These are phyloP conservation scores for Rhinoderma darwinii DNA, from an alignment of 2,113 vertebrate genomes.

Conservation along the genomic window DNA sequence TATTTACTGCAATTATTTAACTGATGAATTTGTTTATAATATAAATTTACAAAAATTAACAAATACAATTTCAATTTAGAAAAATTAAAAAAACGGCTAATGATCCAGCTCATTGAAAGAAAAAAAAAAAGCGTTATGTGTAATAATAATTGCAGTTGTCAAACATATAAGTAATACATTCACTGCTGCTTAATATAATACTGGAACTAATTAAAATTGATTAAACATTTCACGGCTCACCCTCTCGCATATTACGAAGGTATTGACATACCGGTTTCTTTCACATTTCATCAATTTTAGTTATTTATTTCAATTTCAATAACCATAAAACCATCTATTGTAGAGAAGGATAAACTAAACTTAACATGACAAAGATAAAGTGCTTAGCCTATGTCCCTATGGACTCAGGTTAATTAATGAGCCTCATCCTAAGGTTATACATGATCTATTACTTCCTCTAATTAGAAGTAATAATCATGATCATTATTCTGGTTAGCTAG, in stretches of 20 bases:
- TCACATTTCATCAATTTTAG: slow-evolving; percentile 69
- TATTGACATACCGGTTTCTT: slow-evolving; percentile 25
- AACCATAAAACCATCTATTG: slow-evolving; percentile 72
- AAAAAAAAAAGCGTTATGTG: background rate
- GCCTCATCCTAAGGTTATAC: slow-evolving; percentile 89
- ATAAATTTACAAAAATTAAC: slow-evolving; percentile 1
- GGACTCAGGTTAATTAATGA: slow-evolving; percentile 96
- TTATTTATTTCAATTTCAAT: slow-evolving; percentile 72
- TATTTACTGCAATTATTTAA: slow-evolving; percentile 12
- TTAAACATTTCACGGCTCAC: slow-evolving; percentile 50
- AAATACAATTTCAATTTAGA: background rate
- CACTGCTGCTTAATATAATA: slow-evolving; percentile 58
- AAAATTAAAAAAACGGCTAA: background rate
- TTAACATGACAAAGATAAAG: slow-evolving; percentile 91
- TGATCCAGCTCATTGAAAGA: slow-evolving; percentile 8
- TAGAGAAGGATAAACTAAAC: slow-evolving; percentile 75
- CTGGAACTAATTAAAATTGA: slow-evolving; percentile 61
- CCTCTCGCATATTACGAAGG: slow-evolving; percentile 33
- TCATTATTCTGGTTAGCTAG: slow-evolving; percentile 98
- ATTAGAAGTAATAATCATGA: slow-evolving; percentile 99
- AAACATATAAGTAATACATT: slow-evolving; percentile 43
- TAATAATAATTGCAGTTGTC: slow-evolving; percentile 44
- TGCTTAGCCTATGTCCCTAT: slow-evolving; percentile 83
- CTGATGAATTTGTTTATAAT: background rate
- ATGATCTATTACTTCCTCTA: slow-evolving; percentile 99